Evolutionary conservation across 2,797 vertebrate species (phyloP).

Genomic region (Argyrosomus regius): DNA sequence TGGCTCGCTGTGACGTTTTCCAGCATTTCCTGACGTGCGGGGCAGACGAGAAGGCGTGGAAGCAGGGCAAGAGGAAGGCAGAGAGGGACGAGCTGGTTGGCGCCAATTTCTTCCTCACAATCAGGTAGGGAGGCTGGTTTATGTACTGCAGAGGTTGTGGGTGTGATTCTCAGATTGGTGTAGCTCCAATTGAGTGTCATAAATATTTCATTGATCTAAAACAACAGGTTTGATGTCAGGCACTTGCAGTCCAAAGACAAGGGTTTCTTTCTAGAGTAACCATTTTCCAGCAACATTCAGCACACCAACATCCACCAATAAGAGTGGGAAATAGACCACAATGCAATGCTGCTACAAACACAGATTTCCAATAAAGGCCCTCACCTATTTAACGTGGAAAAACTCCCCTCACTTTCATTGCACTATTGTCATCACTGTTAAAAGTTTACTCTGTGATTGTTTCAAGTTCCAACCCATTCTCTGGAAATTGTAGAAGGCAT

Average conservation of each 20-base stretch:
- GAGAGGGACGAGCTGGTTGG: constrained; percentile 96
- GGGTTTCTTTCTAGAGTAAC: not conserved
- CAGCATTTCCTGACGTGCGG: constrained; percentile 96
- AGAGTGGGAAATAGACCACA: not conserved
- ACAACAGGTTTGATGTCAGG: not conserved
- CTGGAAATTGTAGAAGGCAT: not conserved
- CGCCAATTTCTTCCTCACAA: constrained; percentile 96
- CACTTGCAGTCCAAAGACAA: not conserved
- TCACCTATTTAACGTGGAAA: not conserved
- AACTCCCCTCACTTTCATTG: not conserved
- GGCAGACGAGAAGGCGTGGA: constrained; percentile 95
- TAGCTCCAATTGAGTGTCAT: not conserved
- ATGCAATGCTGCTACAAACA: not conserved
- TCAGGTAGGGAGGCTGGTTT: constrained; percentile 81
- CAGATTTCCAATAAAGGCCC: not conserved
- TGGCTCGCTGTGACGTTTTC: constrained; percentile 95
- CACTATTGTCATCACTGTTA: not conserved
- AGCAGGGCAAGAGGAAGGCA: constrained; percentile 95
- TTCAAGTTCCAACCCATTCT: not conserved
- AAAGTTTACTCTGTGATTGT: not conserved
- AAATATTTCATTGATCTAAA: not conserved
- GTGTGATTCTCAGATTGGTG: not conserved
- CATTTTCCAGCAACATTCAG: constrained; percentile 4
- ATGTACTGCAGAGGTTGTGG: not conserved
- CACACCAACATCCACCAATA: not conserved